Percentiles rank a stretch among this genome's conserved stretches.
Evolutionary conservation across 2,888 invertebrate species (phyloP).

Genomic region (Luffia ferchaultella): DNA sequence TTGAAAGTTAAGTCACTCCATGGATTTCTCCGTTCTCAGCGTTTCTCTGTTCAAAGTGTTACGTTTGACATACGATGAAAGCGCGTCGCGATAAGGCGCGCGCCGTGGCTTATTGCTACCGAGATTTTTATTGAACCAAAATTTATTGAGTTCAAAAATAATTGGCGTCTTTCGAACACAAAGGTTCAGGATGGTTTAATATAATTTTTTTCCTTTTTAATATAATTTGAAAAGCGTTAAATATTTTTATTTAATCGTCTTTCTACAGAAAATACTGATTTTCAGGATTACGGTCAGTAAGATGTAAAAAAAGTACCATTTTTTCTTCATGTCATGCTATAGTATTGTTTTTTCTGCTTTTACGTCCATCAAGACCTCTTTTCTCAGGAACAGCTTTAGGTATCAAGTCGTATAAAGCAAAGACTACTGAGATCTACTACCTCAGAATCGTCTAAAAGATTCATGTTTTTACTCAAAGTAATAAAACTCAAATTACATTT

Average conservation of each 20-base stretch:
- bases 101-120: neutral
- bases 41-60: neutral
- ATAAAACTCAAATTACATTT: too few relatives aligned
- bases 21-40: neutral
- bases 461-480: too few relatives aligned
- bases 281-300: neutral
- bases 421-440: too few relatives aligned
- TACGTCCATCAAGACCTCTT: too few relatives aligned
- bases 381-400: too few relatives aligned
- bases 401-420: too few relatives aligned
- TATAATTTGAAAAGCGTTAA: neutral
- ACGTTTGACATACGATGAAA: slow-evolving; percentile 21
- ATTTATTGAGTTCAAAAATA: neutral
- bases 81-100: slow-evolving; percentile 24
- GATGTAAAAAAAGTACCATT: neutral
- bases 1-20: neutral
- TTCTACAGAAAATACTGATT: neutral
- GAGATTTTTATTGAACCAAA: neutral
- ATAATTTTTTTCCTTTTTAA: too few relatives aligned
- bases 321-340: too few relatives aligned
- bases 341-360: too few relatives aligned
- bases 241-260: neutral
- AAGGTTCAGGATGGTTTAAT: neutral
- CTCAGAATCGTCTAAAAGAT: too few relatives aligned
- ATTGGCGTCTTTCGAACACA: neutral